phyloP scores from a whole-genome alignment of 2,113 vertebrate genomes.

The Eonycteris spelaea region DNA sequence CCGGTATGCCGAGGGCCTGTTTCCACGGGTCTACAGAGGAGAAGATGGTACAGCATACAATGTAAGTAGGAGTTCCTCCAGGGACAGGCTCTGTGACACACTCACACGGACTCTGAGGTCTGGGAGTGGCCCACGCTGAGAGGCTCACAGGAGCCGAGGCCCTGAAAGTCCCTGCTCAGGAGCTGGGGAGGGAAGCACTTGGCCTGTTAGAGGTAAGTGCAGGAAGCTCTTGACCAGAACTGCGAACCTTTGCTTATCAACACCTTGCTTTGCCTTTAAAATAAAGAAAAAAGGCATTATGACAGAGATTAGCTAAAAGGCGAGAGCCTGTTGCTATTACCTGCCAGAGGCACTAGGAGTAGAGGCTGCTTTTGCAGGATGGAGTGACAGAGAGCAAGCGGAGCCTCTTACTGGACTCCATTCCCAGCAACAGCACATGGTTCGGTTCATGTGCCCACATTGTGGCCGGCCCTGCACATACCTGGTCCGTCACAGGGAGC shows the following conservation, averaged over 20 bases:
- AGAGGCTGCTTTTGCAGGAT: background rate
- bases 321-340: background rate
- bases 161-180: background rate
- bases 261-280: background rate
- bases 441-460: rapidly evolving
- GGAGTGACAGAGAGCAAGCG: background rate
- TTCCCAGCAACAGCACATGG: background rate
- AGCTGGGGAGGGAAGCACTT: background rate
- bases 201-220: background rate
- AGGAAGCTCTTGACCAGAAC: background rate
- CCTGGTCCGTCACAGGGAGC: background rate
- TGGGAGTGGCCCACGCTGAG: background rate
- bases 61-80: conserved; percentile 74
- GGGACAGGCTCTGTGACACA: rapidly evolving
- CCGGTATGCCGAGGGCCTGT: conserved; percentile 84
- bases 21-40: conserved; percentile 75
- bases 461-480: too few species aligned
- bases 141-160: background rate
- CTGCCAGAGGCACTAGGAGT: background rate
- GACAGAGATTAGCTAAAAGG: background rate
- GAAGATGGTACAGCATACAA: conserved; percentile 83
- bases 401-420: background rate
- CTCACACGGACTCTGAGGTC: background rate
- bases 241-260: background rate
- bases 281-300: background rate